Conservation (phyloP, 2,113 vertebrate species). For the Tragelaphus strepsiceros region DNA sequence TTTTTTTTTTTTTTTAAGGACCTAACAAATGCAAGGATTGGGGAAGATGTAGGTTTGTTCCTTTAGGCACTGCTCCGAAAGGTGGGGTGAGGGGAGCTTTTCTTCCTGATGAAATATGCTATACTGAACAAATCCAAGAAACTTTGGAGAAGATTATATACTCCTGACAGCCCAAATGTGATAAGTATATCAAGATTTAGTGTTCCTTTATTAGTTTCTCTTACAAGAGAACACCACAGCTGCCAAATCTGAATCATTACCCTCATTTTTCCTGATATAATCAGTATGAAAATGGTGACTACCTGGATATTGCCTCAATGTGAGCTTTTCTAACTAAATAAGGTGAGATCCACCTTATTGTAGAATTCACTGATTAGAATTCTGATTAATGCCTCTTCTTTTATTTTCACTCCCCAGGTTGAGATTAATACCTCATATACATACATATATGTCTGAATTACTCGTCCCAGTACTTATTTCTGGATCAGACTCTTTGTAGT, state of each 20-base stretch:
- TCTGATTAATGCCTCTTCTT: conserved; percentile 80
- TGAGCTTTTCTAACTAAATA: conserved; percentile 76
- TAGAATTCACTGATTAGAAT: conserved; percentile 79
- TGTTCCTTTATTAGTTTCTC: conserved; percentile 82
- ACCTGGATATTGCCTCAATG: conserved; percentile 79
- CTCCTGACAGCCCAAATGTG: conserved; percentile 77
- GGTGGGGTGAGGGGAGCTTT: background rate
- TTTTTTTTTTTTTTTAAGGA: background rate
- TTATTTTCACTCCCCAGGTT: conserved; percentile 78
- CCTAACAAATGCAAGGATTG: background rate
- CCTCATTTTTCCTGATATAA: conserved; percentile 82
- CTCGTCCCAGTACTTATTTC: conserved; percentile 44
- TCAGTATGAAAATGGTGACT: conserved; percentile 79
- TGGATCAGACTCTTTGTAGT: conserved; percentile 54
- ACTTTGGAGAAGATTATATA: conserved; percentile 76
- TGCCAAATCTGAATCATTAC: conserved; percentile 84
- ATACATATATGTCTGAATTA: conserved; percentile 71
- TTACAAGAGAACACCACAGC: conserved; percentile 65
- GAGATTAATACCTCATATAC: conserved; percentile 52
- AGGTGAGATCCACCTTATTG: conserved; percentile 76
- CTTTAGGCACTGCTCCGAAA: background rate
- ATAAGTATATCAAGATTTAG: conserved; percentile 85
- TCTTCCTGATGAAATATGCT: conserved; percentile 51
- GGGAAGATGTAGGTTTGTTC: background rate
- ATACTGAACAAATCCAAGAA: conserved; percentile 70